phyloP scores from a whole-genome alignment of 2,797 vertebrate genomes.

The Euthynnus affinis region DNA sequence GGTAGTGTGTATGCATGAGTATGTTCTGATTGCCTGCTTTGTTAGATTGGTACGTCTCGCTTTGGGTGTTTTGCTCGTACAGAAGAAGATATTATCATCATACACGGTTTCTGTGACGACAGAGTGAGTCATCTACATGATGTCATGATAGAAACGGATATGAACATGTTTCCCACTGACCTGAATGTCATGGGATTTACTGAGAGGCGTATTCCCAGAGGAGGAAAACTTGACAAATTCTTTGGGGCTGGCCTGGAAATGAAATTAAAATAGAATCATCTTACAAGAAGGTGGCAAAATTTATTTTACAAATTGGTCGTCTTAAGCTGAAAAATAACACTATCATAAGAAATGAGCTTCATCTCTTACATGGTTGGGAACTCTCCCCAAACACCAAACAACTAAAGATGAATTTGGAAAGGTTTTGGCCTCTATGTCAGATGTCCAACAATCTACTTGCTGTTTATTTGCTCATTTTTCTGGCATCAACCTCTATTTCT shows the following conservation, averaged over 20 bases:
- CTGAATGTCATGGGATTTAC: neutral
- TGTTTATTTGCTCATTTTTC: slow-evolving; percentile 30
- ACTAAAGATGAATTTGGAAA: neutral
- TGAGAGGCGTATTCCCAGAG: neutral
- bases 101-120: slow-evolving; percentile 4
- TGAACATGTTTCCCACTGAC: neutral
- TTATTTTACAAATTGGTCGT: neutral
- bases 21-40: slow-evolving; percentile 30
- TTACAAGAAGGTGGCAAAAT: neutral
- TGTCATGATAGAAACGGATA: neutral
- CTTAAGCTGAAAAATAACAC: neutral
- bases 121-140: slow-evolving; percentile 5
- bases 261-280: neutral
- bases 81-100: slow-evolving; percentile 5
- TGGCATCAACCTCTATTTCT: slow-evolving; percentile 16
- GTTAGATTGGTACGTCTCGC: slow-evolving; percentile 34
- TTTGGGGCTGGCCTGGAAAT: neutral
- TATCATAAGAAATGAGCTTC: neutral
- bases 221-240: neutral
- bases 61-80: slow-evolving; percentile 58
- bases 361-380: neutral
- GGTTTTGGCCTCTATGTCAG: neutral
- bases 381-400: neutral
- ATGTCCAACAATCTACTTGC: neutral
- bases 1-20: slow-evolving; percentile 14